A percentile compares a stretch with the other conserved stretches of the same genome.
These are phyloP conservation scores for Lordiphosa fenestrarum DNA, from an alignment of 2,888 invertebrate species.

Conservation along the genomic window DNA sequence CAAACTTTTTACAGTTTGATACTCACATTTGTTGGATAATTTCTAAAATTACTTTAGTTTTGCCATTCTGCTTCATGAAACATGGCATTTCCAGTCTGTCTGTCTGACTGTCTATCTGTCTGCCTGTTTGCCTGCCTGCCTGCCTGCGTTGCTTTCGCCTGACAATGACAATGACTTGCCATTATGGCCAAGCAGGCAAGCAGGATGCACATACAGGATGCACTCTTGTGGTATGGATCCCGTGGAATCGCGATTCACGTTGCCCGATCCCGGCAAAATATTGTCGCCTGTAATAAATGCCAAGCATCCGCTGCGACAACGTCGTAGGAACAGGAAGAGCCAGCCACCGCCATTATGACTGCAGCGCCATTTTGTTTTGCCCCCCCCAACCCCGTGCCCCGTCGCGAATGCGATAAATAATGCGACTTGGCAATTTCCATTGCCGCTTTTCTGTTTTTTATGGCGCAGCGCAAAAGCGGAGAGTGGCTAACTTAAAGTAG, in stretches of 20 bases:
- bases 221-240: slow-evolving; percentile 10
- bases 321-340: slow-evolving; percentile 15
- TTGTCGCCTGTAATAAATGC: slow-evolving; percentile 75
- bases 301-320: slow-evolving; percentile 69
- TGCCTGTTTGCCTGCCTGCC: too few species aligned
- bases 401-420: slow-evolving; percentile 67
- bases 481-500: neutral
- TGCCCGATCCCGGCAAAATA: slow-evolving; percentile 47
- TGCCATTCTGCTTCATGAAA: too few species aligned
- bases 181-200: slow-evolving; percentile 7
- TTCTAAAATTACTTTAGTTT: too few species aligned
- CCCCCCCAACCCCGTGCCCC: slow-evolving; percentile 13
- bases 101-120: neutral
- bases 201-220: slow-evolving; percentile 14
- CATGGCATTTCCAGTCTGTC: slow-evolving; percentile 2
- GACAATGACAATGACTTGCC: slow-evolving; percentile 14
- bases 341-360: slow-evolving; percentile 60
- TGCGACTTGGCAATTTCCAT: slow-evolving; percentile 66
- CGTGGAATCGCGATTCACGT: slow-evolving; percentile 10
- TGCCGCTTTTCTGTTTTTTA: slow-evolving; percentile 46
- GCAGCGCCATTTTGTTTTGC: slow-evolving; percentile 66
- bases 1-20: too few species aligned
- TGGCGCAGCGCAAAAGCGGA: slow-evolving; percentile 17
- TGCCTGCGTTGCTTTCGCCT: slow-evolving; percentile 5
- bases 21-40: too few species aligned